Evolutionary conservation across 2,888 invertebrate genomes (phyloP).

Genomic region (Papilio elwesi): DNA sequence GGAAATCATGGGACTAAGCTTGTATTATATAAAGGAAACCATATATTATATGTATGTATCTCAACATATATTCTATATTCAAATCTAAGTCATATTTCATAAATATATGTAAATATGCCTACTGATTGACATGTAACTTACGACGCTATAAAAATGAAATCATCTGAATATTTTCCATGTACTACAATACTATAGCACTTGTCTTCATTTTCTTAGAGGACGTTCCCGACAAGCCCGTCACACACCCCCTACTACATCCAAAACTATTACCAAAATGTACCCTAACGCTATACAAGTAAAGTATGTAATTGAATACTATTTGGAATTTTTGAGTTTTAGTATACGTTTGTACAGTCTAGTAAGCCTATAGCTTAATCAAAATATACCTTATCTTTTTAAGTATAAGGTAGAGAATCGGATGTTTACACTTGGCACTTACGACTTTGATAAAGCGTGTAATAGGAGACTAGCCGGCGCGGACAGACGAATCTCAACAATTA

Average conservation of each 20-base stretch:
- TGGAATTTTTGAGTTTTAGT: slow-evolving; percentile 49
- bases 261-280: slow-evolving; percentile 41
- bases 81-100: slow-evolving; percentile 2
- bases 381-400: background rate
- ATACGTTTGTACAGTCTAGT: background rate
- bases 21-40: too few species aligned
- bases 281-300: slow-evolving; percentile 37
- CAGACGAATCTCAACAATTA: slow-evolving; percentile 61
- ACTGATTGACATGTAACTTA: slow-evolving; percentile 15
- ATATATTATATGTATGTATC: too few species aligned
- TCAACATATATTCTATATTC: slow-evolving; percentile 29
- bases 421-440: slow-evolving; percentile 42
- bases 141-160: slow-evolving; percentile 27
- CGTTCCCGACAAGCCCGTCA: slow-evolving; percentile 71
- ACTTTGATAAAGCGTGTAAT: slow-evolving; percentile 44
- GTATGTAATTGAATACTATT: slow-evolving; percentile 30
- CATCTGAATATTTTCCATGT: slow-evolving; percentile 54
- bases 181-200: slow-evolving; percentile 71
- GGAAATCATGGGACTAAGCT: too few species aligned
- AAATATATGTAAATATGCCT: background rate
- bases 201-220: slow-evolving; percentile 80
- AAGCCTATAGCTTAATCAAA: background rate
- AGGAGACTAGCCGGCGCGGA: slow-evolving; percentile 75
- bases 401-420: background rate
- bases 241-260: slow-evolving; percentile 61